Evolutionary conservation across 2,888 invertebrate genomes (phyloP), one percentile per base, ranked within the genome.

Genomic region (Phorcus lineatus): DNA sequence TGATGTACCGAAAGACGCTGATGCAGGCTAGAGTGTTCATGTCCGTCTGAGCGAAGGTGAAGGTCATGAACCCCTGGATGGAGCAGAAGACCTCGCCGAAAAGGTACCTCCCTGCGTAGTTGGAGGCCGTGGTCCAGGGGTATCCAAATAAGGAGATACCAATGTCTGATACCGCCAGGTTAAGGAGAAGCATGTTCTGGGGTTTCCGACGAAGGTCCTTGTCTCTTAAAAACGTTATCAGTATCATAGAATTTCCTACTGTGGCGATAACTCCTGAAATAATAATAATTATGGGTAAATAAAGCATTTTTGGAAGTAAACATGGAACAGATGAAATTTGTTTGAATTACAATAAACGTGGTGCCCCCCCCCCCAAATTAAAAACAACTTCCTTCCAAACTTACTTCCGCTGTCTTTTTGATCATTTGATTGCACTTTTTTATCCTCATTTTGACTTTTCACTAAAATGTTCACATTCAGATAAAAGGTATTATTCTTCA

Each of bases 21-120:
- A 85, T 75, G 4, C 70, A 77, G 2, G 81, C 81, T 53, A 84
- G 81, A 0, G 80, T 83, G 54, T 83, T 82, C 80, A 85, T 84
- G 54, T 81, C 77, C 17, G 79, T 81, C 53, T 81, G 70, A n/a
- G 84, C 76, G 22, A 83, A 67, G n/a, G 66, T 77, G 74, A 83
- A 83, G 66, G 82, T 82, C 75, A 74, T 78, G 67, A 85, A 85
- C 0, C 83, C 84, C 7, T 80, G 79, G 17, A 86, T 57, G 0
- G 77, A 74, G 62, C 86, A 86, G 6, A 54, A 54, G 36, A 31
- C 76, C 22, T n/a, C n/a, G 13, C 76, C 76, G 36, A 57, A 77
- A 19, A 77, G 55, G 19, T 77, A 77, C 24, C 76, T 55, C n/a
- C 55, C n/a, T 1, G 76, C 76, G 28, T 77, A 77, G 55, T 40